Base-by-base conservation (phyloP, 1,140 invertebrate genomes). In the Rhopalosiphum maidis region DNA sequence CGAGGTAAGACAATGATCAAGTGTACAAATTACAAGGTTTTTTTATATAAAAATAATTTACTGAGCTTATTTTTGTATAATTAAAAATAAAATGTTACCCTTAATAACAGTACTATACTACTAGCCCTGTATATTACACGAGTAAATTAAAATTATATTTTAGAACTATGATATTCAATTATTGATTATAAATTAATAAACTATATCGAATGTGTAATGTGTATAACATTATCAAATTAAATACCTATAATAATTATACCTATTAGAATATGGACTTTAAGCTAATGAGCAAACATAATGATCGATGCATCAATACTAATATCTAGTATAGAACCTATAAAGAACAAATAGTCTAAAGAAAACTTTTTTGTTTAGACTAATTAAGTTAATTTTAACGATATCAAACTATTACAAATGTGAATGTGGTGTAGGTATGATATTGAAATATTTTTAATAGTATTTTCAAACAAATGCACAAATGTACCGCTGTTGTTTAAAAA, bases 211-310 rank as follows among this genome's bases (percentile, higher is more conserved):
- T 77, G 30, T 77, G 60, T n/a, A 51, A 51, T 77, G n/a, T 51
- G n/a, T 5, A 77, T n/a, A 77, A 15, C 5, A 18, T 77, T n/a
- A n/a, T 68, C 11, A 68, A n/a, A n/a, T 77, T 77, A n/a, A 77
- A 35, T 2, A 51, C 1, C 1, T 51, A n/a, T 77, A 15, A 18
- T n/a, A 77, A n/a, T 77, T 77, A 51, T 21, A 51, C 3, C 60
- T 77, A 77, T 18, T 83, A 15, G 30, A 87, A 51, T n/a, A 48
- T 87, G 86, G 30, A 87, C 86, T 87, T 48, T 35, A 87, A 87
- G n/a, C 43, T 87, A 30, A 51, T 48, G 25, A 11, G 37, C 2
- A 41, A 85, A 51, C 4, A 48, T 87, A 87, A 87, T 51, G 15
- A 83, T 83, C 4, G 9, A 77, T n/a, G n/a, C 15, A 15, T 77